A percentile compares a stretch with the other conserved stretches of the same genome.
Conservation (phyloP, 2,797 vertebrate genomes). For the Megalops cyprinoides region DNA sequence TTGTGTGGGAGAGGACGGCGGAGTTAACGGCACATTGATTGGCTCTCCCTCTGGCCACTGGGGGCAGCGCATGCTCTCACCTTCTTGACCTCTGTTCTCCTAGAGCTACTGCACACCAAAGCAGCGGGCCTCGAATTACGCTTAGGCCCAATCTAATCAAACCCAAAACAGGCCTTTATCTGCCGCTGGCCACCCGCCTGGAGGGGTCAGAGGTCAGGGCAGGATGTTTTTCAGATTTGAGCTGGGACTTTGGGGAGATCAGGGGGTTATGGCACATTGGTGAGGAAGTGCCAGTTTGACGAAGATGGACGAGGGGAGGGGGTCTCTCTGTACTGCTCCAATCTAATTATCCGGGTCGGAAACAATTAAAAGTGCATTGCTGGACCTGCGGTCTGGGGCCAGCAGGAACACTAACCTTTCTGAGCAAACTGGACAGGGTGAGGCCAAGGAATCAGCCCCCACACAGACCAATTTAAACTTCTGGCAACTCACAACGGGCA, state of each 20-base stretch:
- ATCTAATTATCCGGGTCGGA: constrained; percentile 20
- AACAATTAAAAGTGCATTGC: constrained; percentile 26
- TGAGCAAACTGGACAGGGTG: no score
- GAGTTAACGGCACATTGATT: no score
- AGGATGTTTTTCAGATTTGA: background rate
- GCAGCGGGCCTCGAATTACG: background rate
- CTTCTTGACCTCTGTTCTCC: background rate
- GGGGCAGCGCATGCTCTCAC: background rate
- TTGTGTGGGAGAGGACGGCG: no score
- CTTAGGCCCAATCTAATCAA: constrained; percentile 2
- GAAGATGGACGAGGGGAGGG: background rate
- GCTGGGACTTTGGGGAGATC: background rate
- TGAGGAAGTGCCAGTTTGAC: background rate
- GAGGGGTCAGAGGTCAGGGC: background rate
- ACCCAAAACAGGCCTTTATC: background rate
- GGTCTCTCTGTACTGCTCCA: background rate
- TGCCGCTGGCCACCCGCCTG: background rate
- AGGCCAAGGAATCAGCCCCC: no score
- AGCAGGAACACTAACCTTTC: background rate
- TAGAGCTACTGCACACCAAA: background rate
- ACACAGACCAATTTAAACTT: background rate
- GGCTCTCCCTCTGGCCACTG: background rate
- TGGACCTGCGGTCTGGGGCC: background rate
- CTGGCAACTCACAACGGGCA: background rate
- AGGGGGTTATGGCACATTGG: constrained; percentile 12